A percentile compares a stretch with the other conserved stretches of the same genome.
Evolutionary conservation across 2,797 vertebrate species (phyloP).

Genomic region (Bucorvus abyssinicus): DNA sequence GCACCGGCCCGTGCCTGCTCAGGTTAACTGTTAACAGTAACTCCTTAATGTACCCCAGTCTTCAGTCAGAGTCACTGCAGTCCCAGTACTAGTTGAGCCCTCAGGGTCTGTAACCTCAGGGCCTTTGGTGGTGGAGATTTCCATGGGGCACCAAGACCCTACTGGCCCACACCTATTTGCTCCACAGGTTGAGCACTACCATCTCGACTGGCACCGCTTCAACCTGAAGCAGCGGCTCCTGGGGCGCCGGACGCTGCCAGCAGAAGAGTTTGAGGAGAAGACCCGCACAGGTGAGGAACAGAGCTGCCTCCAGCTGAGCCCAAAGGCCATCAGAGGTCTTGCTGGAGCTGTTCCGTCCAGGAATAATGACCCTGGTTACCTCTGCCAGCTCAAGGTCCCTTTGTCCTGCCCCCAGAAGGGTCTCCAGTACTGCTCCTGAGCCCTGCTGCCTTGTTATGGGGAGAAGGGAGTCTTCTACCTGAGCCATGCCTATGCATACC

Average conservation of each 20-base stretch:
- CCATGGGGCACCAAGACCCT: neutral
- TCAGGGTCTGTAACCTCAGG: neutral
- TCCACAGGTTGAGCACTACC: conserved; percentile 92
- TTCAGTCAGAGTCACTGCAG: neutral
- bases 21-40: neutral
- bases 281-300: conserved; percentile 75
- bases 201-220: conserved; percentile 95
- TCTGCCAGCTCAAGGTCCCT: neutral
- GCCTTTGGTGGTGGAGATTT: neutral
- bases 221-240: conserved; percentile 89
- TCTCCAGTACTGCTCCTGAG: neutral
- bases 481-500: neutral
- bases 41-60: neutral
- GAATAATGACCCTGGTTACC: neutral
- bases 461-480: neutral
- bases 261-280: conserved; percentile 89
- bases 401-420: neutral
- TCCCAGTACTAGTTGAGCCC: neutral
- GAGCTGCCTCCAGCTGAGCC: neutral
- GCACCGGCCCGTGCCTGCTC: neutral
- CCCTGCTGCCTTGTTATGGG: neutral
- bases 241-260: conserved; percentile 72
- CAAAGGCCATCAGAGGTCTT: accelerated
- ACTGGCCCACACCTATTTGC: neutral
- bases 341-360: neutral